A percentile compares a stretch with the other conserved stretches of the same genome.
Conservation (phyloP, 2,113 vertebrate genomes). For the Cephalopholis sonnerati region DNA sequence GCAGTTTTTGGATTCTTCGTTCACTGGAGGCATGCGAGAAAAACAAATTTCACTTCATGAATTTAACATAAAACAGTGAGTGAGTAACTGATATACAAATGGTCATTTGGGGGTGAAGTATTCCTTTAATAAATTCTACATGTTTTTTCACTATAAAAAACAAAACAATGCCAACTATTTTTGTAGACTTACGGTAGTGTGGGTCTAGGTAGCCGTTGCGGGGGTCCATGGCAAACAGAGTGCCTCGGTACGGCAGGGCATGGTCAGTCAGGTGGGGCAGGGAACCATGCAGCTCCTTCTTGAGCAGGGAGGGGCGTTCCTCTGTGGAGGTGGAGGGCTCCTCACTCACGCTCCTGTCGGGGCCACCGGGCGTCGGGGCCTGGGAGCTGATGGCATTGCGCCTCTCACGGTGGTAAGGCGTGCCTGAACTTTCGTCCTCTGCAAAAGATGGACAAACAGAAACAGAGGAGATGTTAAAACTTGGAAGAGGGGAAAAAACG, state of each 20-base stretch:
- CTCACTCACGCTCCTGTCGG: conserved; percentile 90
- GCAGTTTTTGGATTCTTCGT: no score
- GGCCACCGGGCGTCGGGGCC: conserved; percentile 83
- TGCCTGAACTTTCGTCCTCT: conserved; percentile 96
- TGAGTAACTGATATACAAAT: no score
- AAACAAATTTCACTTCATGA: no score
- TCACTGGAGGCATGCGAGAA: no score
- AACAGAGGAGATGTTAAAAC: conserved; percentile 22
- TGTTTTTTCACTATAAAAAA: not conserved
- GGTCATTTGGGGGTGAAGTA: no score
- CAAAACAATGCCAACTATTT: not conserved
- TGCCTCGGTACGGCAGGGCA: conserved; percentile 92
- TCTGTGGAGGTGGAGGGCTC: conserved; percentile 97
- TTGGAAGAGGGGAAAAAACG: not conserved
- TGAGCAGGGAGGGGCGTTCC: conserved; percentile 93
- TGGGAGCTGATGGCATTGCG: conserved; percentile 94
- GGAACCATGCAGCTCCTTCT: conserved; percentile 96
- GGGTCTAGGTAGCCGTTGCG: conserved; percentile 95
- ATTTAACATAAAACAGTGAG: no score
- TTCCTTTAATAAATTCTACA: not conserved
- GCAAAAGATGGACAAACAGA: conserved; percentile 43
- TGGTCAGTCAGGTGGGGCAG: conserved; percentile 93
- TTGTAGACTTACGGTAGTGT: conserved; percentile 92
- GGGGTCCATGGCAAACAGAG: conserved; percentile 95
- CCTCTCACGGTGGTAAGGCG: conserved; percentile 94